phyloP scores from a whole-genome alignment of 2,797 vertebrate genomes.

The Eptatretus atami region DNA sequence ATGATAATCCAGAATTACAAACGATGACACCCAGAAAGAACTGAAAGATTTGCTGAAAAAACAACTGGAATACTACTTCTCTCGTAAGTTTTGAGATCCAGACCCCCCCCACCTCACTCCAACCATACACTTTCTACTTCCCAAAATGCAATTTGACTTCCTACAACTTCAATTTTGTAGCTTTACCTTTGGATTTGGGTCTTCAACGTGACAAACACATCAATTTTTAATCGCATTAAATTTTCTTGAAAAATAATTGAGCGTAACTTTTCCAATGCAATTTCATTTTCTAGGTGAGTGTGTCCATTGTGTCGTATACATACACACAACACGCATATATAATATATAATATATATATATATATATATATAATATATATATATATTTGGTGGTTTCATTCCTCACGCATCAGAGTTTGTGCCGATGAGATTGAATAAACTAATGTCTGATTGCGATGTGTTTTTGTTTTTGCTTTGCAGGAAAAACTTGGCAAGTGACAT shows the following conservation, averaged over 20 bases:
- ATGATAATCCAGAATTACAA: constrained; percentile 18
- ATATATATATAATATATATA: neutral
- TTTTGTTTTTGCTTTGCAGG: constrained; percentile 17
- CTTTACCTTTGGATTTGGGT: too few species aligned
- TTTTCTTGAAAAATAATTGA: neutral
- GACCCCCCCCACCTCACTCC: constrained; percentile 8
- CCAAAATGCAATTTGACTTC: too few species aligned
- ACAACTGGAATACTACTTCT: constrained; percentile 61
- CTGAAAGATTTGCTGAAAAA: constrained; percentile 40
- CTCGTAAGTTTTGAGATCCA: constrained; percentile 22
- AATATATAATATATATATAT: neutral
- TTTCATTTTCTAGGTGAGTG: constrained; percentile 8
- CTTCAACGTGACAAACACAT: too few species aligned
- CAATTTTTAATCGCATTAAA: neutral
- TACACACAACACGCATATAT: too few species aligned
- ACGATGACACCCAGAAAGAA: constrained; percentile 27
- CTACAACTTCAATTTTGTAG: too few species aligned
- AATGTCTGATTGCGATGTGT: neutral
- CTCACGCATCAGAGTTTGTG: neutral
- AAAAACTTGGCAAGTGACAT: constrained; percentile 64
- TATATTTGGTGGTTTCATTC: neutral
- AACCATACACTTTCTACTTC: too few species aligned
- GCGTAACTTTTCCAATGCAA: neutral
- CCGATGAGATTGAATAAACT: neutral
- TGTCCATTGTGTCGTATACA: too few species aligned